A percentile compares a stretch with the other conserved stretches of the same genome.
Evolutionary conservation across 2,797 vertebrate species (phyloP).

Genomic region (Amblyraja radiata): DNA sequence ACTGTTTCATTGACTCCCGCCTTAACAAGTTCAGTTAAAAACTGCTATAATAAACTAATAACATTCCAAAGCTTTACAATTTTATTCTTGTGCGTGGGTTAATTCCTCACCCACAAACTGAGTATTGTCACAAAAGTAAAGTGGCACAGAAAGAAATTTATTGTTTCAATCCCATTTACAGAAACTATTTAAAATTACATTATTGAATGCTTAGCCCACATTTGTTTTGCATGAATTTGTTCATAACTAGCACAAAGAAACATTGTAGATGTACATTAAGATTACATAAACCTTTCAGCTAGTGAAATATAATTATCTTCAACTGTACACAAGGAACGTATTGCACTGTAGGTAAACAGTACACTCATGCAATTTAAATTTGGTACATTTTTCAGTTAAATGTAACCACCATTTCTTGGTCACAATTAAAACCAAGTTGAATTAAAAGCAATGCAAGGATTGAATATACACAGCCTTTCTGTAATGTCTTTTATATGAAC

Average conservation of each 20-base stretch:
- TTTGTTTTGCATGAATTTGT: slow-evolving; percentile 33
- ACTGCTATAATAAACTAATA: background rate
- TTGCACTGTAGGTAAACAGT: slow-evolving; percentile 34
- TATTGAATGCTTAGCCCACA: slow-evolving; percentile 30
- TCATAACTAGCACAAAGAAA: slow-evolving; percentile 33
- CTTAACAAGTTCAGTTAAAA: background rate
- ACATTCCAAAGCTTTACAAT: background rate
- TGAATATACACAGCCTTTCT: slow-evolving; percentile 31
- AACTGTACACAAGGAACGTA: slow-evolving; percentile 21
- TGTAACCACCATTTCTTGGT: slow-evolving; percentile 7
- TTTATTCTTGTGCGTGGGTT: background rate
- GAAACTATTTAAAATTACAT: slow-evolving; percentile 37
- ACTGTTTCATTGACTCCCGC: too few species aligned
- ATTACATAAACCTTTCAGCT: slow-evolving; percentile 35
- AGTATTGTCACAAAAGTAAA: background rate
- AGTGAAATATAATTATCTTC: slow-evolving; percentile 35
- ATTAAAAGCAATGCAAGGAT: slow-evolving; percentile 32
- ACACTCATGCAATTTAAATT: slow-evolving; percentile 32
- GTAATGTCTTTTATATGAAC: slow-evolving; percentile 3
- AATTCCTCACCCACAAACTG: background rate
- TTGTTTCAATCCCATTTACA: slow-evolving; percentile 35
- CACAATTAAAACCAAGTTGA: slow-evolving; percentile 12
- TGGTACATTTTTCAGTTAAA: slow-evolving; percentile 34
- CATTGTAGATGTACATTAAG: slow-evolving; percentile 35
- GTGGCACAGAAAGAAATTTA: slow-evolving; percentile 32